A percentile compares a stretch with the other conserved stretches of the same genome.
These are phyloP conservation scores for Vireo griseus DNA, from an alignment of 2,797 vertebrate genomes.

Conservation along the genomic window DNA sequence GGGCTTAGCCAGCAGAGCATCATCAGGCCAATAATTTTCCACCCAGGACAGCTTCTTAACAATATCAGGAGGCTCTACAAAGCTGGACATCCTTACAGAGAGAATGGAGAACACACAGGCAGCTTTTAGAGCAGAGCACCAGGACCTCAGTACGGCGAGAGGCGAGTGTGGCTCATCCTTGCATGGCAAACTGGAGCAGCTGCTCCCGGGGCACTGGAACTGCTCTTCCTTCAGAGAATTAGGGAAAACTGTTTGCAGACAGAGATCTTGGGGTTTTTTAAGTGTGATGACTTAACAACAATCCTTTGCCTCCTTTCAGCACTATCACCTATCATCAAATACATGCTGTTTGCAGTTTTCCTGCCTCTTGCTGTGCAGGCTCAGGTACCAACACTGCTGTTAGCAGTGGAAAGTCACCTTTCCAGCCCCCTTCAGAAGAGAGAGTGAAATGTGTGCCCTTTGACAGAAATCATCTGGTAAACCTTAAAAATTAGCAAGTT, in stretches of 20 bases:
- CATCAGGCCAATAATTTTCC: conserved; percentile 95
- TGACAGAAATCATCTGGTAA: not conserved
- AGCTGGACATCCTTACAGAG: conserved; percentile 86
- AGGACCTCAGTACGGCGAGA: not conserved
- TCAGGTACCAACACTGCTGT: not conserved
- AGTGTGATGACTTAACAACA: not conserved
- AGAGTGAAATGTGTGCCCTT: not conserved
- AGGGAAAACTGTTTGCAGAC: not conserved
- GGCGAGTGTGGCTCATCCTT: fast-evolving
- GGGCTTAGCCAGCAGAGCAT: conserved; percentile 92
- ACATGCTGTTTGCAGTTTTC: not conserved
- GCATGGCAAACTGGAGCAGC: not conserved
- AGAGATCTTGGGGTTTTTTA: not conserved
- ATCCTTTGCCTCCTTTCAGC: not conserved
- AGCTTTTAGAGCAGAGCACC: not conserved
- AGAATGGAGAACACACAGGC: not conserved
- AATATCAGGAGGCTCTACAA: conserved; percentile 94
- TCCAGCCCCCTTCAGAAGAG: not conserved
- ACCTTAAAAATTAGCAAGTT: not conserved
- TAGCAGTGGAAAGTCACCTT: not conserved
- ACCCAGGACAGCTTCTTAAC: conserved; percentile 95
- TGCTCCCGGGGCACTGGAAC: not conserved
- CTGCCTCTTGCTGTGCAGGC: not conserved
- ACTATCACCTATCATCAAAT: not conserved
- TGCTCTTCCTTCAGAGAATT: not conserved